Percentiles rank a stretch among this genome's conserved stretches.
Evolutionary conservation across 2,888 invertebrate species (phyloP).

Genomic region (Parnassius smintheus): DNA sequence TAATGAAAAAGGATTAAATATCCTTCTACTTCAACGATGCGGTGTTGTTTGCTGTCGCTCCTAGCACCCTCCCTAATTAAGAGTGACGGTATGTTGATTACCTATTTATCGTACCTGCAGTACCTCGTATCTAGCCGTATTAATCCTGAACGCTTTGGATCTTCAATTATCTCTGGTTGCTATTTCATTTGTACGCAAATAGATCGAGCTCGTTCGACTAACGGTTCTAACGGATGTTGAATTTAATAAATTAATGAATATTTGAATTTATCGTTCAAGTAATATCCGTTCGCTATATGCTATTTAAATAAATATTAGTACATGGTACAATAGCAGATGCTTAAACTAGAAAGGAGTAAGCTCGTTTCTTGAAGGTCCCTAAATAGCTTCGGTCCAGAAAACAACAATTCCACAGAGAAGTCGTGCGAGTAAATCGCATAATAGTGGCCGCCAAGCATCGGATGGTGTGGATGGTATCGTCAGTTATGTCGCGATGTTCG

Average conservation of each 20-base stretch:
- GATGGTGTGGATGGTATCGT: no score
- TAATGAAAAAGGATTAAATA: no score
- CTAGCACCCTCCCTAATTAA: slow-evolving; percentile 64
- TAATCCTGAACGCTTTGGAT: slow-evolving; percentile 56
- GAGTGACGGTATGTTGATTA: slow-evolving; percentile 75
- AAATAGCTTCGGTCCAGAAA: background rate
- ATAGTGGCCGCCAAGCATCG: no score
- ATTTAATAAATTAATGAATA: slow-evolving; percentile 6
- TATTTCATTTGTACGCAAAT: slow-evolving; percentile 56
- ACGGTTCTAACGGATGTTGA: slow-evolving; percentile 37
- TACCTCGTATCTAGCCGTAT: slow-evolving; percentile 56
- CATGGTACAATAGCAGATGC: no score
- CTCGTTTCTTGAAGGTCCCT: no score
- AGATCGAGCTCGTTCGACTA: slow-evolving; percentile 36
- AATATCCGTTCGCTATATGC: background rate
- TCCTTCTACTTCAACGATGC: no score
- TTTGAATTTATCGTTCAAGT: background rate
- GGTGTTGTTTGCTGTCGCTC: slow-evolving; percentile 36
- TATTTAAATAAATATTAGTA: no score
- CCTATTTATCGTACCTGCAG: slow-evolving; percentile 67
- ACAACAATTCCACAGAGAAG: background rate
- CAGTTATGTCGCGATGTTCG: no score
- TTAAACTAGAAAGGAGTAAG: no score
- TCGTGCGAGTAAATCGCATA: no score
- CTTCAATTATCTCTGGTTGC: slow-evolving; percentile 58